A percentile compares a stretch with the other conserved stretches of the same genome.
Evolutionary conservation across 2,113 vertebrate species (phyloP).

Genomic region (Dinomys branickii): DNA sequence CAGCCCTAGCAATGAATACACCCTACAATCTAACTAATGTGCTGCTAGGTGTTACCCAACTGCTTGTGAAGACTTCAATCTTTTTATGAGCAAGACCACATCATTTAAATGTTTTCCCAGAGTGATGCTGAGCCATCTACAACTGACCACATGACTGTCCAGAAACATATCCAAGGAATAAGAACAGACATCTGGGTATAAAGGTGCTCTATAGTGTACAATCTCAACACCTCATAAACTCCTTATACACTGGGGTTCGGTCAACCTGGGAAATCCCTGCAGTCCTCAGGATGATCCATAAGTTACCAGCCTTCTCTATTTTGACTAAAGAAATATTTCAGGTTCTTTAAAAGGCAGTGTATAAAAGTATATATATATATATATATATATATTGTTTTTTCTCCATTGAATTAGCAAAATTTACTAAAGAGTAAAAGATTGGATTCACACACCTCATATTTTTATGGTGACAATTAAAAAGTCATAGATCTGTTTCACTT

Average conservation of each 20-base stretch:
- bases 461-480: constrained; percentile 17
- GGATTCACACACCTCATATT: background rate
- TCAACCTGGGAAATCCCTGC: background rate
- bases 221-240: background rate
- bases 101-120: constrained; percentile 33
- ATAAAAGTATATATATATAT: background rate
- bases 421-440: background rate
- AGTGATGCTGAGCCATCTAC: background rate
- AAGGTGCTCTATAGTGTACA: background rate
- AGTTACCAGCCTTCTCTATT: background rate
- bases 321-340: background rate
- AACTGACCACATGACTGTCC: background rate
- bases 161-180: constrained; percentile 8
- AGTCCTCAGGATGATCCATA: background rate
- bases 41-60: background rate
- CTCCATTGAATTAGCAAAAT: background rate
- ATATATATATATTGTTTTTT: background rate
- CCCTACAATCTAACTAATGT: background rate
- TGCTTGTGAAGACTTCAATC: background rate
- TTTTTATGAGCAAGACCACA: background rate
- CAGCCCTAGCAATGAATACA: background rate
- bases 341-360: background rate
- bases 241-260: background rate
- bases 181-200: background rate
- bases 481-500: background rate